Evolutionary conservation across 2,113 vertebrate species (phyloP), one percentile per base, ranked within the genome.

Genomic region (Murina feae): DNA sequence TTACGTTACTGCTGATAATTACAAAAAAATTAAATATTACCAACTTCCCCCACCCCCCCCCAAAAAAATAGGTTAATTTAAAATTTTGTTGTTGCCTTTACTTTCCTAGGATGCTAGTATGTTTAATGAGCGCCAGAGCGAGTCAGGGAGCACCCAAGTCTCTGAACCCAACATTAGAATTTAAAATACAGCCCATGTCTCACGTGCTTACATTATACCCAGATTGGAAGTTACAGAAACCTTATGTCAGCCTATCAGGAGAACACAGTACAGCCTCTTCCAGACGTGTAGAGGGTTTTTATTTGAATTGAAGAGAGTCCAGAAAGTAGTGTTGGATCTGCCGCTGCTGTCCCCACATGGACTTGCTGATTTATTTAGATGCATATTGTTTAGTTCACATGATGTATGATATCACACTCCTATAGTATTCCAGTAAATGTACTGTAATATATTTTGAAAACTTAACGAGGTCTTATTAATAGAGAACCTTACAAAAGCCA

Each of bases 381-480:
- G 37, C 72, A 14, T 85, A 6, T 44, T 69, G 69, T 89, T 93
- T 90, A 65, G 72, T 93, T 95, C 84, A 90, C 79, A 86, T 95
- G 84, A 87, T 88, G 16, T 94, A 89, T 85, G 81, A 92, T 80
- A 91, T 85, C 85, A 87, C 85, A 96, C 79, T 94, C 92, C 71
- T 74, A 11, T 86, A 84, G 92, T 79, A 49, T 97, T 97, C 96
- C 97, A 95, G 96, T 88, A 97, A 97, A 86, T 92, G 69, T 91
- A 80, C 82, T 95, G 71, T 72, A 94, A 96, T 97, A 89, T 96
- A 97, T 96, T 95, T 97, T 94, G 95, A 96, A 96, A 96, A 97
- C 83, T 88, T 95, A 95, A 96, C 93, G 92, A 97, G 95, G 95
- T 96, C 92, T 92, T 97, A 97, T 95, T 96, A 95, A 96, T 95